Evolutionary conservation across 2,888 invertebrate species (phyloP).

Genomic region (Synergus japonicus): DNA sequence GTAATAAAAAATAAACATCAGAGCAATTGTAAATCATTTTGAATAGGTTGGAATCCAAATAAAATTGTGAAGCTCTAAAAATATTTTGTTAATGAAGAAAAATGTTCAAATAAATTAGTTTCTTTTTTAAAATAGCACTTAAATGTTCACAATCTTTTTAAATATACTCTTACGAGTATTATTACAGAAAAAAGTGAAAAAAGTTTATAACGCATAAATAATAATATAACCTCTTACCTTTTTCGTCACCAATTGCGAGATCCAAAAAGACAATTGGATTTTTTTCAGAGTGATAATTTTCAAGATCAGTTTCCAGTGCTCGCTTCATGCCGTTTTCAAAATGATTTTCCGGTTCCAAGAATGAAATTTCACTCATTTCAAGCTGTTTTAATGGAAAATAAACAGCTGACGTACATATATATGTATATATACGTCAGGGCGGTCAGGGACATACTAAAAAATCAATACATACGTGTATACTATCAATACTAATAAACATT

Average conservation of each 20-base stretch:
- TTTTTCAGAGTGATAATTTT: constrained; percentile 44
- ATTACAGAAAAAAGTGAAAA: not conserved
- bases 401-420: not conserved
- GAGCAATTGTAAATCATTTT: not conserved
- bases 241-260: constrained; percentile 83
- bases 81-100: not conserved
- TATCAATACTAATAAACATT: no score
- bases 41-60: not conserved
- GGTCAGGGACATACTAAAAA: no score
- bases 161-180: not conserved
- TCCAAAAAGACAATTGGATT: constrained; percentile 87
- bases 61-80: not conserved
- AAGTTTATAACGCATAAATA: not conserved
- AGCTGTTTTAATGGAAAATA: not conserved
- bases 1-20: no score
- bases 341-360: not conserved
- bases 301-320: constrained; percentile 29
- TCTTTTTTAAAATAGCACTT: not conserved
- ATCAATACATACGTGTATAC: no score
- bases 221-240: constrained; percentile 78
- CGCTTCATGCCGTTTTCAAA: constrained; percentile 40
- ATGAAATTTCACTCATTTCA: not conserved
- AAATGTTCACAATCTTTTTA: not conserved
- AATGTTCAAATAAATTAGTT: not conserved
- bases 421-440: no score